phyloP scores from a whole-genome alignment of 2,113 vertebrate genomes.

The Numenius arquata region DNA sequence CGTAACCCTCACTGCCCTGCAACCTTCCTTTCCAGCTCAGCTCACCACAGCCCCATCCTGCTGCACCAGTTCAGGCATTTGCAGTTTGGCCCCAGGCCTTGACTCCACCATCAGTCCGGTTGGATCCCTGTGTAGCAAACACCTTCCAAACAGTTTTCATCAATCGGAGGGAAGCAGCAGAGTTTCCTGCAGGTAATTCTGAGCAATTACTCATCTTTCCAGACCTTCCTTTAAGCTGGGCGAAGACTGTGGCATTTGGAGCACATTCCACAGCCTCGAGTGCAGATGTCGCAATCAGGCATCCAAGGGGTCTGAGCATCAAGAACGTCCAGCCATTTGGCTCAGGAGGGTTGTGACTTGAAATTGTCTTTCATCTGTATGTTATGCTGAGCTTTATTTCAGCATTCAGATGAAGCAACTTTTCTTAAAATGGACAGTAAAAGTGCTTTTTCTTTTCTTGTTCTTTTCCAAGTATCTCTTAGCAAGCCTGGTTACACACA shows the following conservation, averaged over 20 bases:
- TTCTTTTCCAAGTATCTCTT: background rate
- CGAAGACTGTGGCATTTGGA: background rate
- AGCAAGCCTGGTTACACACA: background rate
- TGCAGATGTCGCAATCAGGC: background rate
- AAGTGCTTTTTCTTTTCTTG: background rate
- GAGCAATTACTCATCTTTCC: background rate
- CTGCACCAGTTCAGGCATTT: background rate
- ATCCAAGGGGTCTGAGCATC: background rate
- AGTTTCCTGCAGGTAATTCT: background rate
- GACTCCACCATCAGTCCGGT: fast-evolving
- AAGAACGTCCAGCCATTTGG: background rate
- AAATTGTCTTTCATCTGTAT: background rate
- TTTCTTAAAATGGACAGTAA: background rate
- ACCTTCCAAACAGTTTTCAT: background rate
- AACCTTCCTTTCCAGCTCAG: background rate
- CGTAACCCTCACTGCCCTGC: background rate
- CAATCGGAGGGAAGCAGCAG: background rate
- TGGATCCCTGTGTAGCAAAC: background rate
- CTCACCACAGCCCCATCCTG: background rate
- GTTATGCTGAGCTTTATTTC: background rate
- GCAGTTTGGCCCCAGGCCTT: background rate
- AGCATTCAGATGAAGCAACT: background rate
- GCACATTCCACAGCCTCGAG: background rate
- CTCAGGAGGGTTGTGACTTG: background rate
- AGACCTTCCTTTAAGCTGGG: background rate